Conservation (phyloP, 2,797 vertebrate species). For the Sciaenops ocellatus region DNA sequence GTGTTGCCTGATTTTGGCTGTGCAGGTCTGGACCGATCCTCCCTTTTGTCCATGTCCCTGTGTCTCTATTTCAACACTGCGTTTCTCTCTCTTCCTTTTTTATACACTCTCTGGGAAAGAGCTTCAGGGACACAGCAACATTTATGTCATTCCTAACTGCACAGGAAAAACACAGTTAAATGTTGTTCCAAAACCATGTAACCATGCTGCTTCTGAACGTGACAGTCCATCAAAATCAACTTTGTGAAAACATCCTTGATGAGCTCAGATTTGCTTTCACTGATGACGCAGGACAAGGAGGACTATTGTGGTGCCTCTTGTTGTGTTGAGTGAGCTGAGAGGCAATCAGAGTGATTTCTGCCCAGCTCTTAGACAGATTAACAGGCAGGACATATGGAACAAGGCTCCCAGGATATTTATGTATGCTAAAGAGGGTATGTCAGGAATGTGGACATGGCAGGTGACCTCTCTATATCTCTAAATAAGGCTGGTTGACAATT, state of each 20-base stretch:
- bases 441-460: conserved; percentile 80
- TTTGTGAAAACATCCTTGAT: conserved; percentile 53
- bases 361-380: conserved; percentile 49
- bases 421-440: conserved; percentile 67
- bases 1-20: conserved; percentile 63
- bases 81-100: background rate
- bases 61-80: conserved; percentile 33
- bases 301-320: conserved; percentile 46
- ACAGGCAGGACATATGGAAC: conserved; percentile 52
- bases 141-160: background rate
- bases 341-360: conserved; percentile 63
- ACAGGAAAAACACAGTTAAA: conserved; percentile 8
- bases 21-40: conserved; percentile 71
- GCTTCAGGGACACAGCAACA: conserved; percentile 9
- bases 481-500: conserved; percentile 67
- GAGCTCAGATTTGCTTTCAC: conserved; percentile 45
- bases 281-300: conserved; percentile 57
- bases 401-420: conserved; percentile 75
- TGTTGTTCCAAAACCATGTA: conserved; percentile 4
- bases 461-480: conserved; percentile 80
- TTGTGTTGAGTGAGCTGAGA: conserved; percentile 63
- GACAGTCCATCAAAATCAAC: conserved; percentile 37
- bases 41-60: conserved; percentile 31
- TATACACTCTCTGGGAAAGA: conserved; percentile 9
- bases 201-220: conserved; percentile 8